Percentiles rank a stretch among this genome's conserved stretches.
phyloP scores from a whole-genome alignment of 2,797 vertebrate species.

The Mareca penelope region DNA sequence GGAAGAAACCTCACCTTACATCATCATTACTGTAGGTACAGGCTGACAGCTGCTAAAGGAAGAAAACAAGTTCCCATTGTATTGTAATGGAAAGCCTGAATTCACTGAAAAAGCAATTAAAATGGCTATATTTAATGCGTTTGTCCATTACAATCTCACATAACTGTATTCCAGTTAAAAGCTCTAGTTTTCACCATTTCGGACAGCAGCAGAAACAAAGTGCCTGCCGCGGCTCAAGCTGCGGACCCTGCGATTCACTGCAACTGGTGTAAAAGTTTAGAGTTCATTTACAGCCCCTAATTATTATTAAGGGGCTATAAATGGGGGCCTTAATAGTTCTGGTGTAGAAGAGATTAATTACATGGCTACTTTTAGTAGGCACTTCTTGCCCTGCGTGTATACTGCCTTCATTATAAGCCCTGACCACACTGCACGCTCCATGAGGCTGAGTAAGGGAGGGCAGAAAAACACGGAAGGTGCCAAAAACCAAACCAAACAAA shows the following conservation, averaged over 20 bases:
- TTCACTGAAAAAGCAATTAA: background rate
- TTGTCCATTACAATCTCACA: background rate
- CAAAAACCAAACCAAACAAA: background rate
- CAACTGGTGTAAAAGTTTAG: background rate
- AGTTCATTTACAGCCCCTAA: background rate
- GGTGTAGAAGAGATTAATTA: background rate
- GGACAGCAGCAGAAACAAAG: background rate
- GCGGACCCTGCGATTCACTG: background rate
- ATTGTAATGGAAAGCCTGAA: background rate
- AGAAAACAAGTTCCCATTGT: background rate
- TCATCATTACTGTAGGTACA: background rate
- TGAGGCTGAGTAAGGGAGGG: background rate
- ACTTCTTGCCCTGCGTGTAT: background rate
- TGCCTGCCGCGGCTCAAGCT: background rate
- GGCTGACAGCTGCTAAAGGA: background rate
- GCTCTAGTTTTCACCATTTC: background rate
- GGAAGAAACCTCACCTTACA: background rate
- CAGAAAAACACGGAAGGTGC: background rate
- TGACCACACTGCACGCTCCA: background rate
- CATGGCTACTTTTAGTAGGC: background rate
- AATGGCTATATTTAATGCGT: background rate
- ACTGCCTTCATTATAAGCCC: background rate
- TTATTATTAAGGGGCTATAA: background rate
- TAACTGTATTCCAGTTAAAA: background rate
- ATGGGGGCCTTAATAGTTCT: background rate